phyloP scores from a whole-genome alignment of 2,113 vertebrate species.

The Muscicapa adusta region DNA sequence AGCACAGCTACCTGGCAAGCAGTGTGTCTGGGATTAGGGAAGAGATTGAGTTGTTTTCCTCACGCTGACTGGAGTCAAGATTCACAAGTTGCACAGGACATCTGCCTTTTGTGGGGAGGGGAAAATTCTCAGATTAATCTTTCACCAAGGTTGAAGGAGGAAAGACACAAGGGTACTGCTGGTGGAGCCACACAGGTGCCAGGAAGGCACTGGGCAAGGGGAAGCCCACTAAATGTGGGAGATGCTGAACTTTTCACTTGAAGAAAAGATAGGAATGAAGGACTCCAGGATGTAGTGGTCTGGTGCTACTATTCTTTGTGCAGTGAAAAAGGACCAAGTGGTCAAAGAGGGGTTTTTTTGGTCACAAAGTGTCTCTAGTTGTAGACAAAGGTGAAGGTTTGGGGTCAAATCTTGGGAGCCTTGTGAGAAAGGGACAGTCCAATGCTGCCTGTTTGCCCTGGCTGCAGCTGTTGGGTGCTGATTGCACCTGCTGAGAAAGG shows the following conservation, averaged over 20 bases:
- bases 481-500: fast-evolving
- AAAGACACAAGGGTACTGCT: not conserved
- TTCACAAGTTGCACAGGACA: not conserved
- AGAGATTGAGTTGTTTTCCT: not conserved
- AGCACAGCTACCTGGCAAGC: not conserved
- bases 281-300: not conserved
- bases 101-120: fast-evolving
- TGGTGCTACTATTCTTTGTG: not conserved
- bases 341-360: too few species aligned
- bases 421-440: not conserved
- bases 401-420: not conserved
- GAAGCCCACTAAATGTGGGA: not conserved
- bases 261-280: not conserved
- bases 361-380: not conserved
- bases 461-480: not conserved
- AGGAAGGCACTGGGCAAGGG: not conserved
- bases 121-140: fast-evolving
- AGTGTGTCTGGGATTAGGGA: not conserved
- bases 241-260: not conserved
- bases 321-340: not conserved
- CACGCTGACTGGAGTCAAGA: not conserved
- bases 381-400: not conserved
- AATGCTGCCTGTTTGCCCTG: not conserved
- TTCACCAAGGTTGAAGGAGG: not conserved
- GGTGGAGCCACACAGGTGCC: not conserved